phyloP scores from a whole-genome alignment of 2,888 invertebrate species.

The Mylabris sibirica region DNA sequence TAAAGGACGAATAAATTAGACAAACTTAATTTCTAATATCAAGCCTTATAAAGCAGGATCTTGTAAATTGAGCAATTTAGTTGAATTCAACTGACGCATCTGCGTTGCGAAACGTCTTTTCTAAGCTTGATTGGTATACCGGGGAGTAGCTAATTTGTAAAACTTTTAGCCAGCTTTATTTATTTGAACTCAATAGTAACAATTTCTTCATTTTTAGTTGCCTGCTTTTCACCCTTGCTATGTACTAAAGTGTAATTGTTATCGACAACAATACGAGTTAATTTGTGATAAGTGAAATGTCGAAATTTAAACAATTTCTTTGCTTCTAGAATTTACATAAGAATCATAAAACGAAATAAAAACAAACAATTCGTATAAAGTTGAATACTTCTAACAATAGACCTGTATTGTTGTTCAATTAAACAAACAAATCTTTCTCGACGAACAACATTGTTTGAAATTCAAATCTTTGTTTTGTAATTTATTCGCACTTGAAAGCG shows the following conservation, averaged over 20 bases:
- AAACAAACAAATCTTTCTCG: not conserved
- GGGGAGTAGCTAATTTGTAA: constrained; percentile 33
- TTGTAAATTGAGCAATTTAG: constrained; percentile 43
- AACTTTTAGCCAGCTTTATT: constrained; percentile 34
- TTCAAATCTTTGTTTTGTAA: constrained; percentile 9
- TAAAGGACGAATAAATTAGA: constrained; percentile 33
- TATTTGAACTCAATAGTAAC: constrained; percentile 10
- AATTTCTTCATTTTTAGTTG: not conserved
- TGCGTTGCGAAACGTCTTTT: constrained; percentile 41
- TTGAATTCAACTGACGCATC: constrained; percentile 39
- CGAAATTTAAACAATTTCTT: not conserved
- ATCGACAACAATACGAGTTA: not conserved
- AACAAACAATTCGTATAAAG: not conserved
- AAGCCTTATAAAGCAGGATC: constrained; percentile 38
- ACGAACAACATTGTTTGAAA: not conserved
- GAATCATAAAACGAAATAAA: not conserved
- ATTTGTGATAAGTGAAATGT: not conserved
- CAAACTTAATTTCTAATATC: constrained; percentile 40
- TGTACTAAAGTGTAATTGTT: not conserved
- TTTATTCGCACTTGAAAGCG: constrained; percentile 7
- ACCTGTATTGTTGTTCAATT: not conserved
- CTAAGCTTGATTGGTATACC: constrained; percentile 39
- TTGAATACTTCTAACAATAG: not conserved
- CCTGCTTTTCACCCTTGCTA: too few species aligned
- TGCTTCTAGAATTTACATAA: not conserved